Percentiles rank a stretch among this genome's conserved stretches.
Conservation (phyloP, 1,140 invertebrate genomes). For the Palaemon carinicauda region DNA sequence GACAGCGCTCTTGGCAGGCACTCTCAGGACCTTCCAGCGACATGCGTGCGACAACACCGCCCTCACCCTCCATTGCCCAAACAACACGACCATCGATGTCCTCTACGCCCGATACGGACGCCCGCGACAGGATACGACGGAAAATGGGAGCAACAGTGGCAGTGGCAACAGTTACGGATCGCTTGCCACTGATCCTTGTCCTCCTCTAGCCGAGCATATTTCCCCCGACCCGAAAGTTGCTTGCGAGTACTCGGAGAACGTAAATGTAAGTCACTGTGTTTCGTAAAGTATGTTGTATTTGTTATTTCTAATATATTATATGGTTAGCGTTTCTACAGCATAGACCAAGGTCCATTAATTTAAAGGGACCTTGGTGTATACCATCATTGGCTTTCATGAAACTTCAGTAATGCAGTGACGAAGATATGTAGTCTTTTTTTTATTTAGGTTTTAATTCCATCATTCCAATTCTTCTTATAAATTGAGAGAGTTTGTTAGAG, state of each 20-base stretch:
- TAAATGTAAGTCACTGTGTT: slow-evolving; percentile 11
- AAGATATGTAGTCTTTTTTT: too few species aligned
- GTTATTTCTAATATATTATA: too few species aligned
- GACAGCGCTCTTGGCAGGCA: slow-evolving; percentile 84
- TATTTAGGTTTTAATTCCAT: too few species aligned
- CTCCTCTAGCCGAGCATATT: background rate
- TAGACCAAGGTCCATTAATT: too few species aligned
- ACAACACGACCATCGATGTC: slow-evolving; percentile 86
- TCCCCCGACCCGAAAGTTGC: background rate
- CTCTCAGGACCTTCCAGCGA: slow-evolving; percentile 85
- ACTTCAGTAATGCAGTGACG: too few species aligned
- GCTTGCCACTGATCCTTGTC: background rate
- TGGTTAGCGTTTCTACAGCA: too few species aligned
- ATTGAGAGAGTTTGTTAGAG: too few species aligned
- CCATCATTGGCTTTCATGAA: too few species aligned
- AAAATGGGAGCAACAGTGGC: background rate
- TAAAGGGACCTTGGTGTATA: too few species aligned
- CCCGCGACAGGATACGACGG: slow-evolving; percentile 26
- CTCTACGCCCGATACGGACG: slow-evolving; percentile 77
- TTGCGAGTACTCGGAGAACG: slow-evolving; percentile 23
- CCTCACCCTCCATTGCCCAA: slow-evolving; percentile 83
- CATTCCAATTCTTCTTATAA: background rate
- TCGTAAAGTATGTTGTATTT: too few species aligned
- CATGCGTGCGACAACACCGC: slow-evolving; percentile 86
- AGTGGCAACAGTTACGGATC: background rate